Base-by-base conservation (phyloP, 2,113 vertebrate genomes). In the Lamprologus ornatipinnis region DNA sequence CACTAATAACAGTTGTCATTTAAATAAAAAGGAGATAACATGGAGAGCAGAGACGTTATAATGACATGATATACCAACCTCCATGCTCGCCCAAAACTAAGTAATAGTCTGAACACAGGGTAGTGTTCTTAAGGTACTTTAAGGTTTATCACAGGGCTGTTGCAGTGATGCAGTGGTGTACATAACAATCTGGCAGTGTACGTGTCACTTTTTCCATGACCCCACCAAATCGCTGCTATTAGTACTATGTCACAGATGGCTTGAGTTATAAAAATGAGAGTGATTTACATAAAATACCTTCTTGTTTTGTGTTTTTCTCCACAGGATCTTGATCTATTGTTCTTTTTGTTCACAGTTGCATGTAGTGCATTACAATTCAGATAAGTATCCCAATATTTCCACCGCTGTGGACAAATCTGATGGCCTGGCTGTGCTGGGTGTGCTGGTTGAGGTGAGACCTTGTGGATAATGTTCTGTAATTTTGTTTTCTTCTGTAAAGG, bases 361-460 rank as follows among this genome's bases (percentile, higher is more conserved):
- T 37, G 91, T 99, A 17, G 98, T 99, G 14, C 98, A 98, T 93
- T 99, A 97, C 87, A 99, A 99, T 93, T 97, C 98, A 5, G 98
- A 98, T 81, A 97, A 96, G 87, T 99, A 99, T 40, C 90, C 94
- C n/a, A 96, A 97, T 37, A 15, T 97, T 60, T 94, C 96, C 49
- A 58, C 79, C 7, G 98, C 99, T 49, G 94, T 96, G 8, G 97
- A 98, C 94, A 98, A 98, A 92, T 91, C 95, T 0, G 97, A 98
- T 9, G 99, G 99, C 17, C 95, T 99, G 49, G 98, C 98, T 0
- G 99, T 99, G 87, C 91, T 99, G 42, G 99, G 97, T 23, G 91
- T 98, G 92, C 96, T 99, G 54, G 96, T 99, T 13, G 97, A 99
- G 97, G 99, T 99, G 94, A 96, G 97, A 15, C 7, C 2, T 5